Evolutionary conservation across 2,797 vertebrate genomes (phyloP).

Genomic region (Poeciliopsis paucimaculata): DNA sequence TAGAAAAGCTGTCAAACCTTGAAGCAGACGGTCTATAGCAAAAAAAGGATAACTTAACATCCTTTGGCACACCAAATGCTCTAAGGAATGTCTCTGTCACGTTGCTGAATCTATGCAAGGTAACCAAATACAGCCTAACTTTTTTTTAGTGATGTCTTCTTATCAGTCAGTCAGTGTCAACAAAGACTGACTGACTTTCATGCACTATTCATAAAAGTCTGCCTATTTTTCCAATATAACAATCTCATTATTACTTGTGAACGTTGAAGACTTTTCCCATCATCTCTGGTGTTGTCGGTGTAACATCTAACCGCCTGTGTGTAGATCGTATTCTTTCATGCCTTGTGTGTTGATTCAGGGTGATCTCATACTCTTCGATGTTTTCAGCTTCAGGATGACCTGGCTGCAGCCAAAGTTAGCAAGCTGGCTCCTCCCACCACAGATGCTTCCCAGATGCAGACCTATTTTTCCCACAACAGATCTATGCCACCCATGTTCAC

Average conservation of each 20-base stretch:
- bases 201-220: constrained; percentile 28
- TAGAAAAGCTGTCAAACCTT: not conserved
- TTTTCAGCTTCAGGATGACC: not conserved
- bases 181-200: constrained; percentile 8
- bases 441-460: constrained; percentile 46
- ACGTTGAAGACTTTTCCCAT: constrained; percentile 30
- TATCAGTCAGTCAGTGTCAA: not conserved
- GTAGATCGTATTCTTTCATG: constrained; percentile 8
- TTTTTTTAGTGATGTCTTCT: constrained; percentile 1
- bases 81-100: not conserved
- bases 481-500: not conserved
- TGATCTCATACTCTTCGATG: constrained; percentile 40
- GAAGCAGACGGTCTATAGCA: not conserved
- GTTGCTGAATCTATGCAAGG: not conserved
- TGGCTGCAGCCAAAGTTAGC: constrained; percentile 20
- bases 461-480: constrained; percentile 21
- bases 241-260: constrained; percentile 14
- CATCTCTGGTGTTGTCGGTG: constrained; percentile 22
- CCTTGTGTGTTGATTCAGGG: constrained; percentile 26
- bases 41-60: not conserved
- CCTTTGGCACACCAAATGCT: not conserved
- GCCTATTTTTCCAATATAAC: constrained; percentile 26
- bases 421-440: constrained; percentile 25
- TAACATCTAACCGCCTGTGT: constrained; percentile 29
- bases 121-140: not conserved